phyloP scores from a whole-genome alignment of 2,797 vertebrate species.

The Atherinosoma microstoma region DNA sequence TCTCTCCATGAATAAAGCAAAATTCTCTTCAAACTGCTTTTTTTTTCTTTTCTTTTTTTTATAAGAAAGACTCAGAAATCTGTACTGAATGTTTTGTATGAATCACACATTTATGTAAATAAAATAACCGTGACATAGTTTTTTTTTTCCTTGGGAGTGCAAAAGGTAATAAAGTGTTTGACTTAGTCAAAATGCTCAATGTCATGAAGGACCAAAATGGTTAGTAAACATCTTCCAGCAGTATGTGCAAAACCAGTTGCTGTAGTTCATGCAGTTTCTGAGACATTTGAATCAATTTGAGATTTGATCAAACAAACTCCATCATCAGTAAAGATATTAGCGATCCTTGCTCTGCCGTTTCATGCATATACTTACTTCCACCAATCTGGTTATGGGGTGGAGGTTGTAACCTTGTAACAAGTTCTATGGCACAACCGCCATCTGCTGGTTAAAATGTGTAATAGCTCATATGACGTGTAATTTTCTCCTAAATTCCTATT shows the following conservation, averaged over 20 bases:
- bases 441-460: conserved; percentile 3
- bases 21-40: conserved; percentile 80
- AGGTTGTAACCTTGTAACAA: conserved; percentile 13
- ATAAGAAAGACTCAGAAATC: background rate
- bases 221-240: background rate
- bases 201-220: background rate
- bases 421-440: conserved; percentile 5
- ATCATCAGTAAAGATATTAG: background rate
- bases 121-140: background rate
- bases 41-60: conserved; percentile 13
- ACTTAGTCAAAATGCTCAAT: background rate
- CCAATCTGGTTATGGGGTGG: background rate
- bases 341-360: background rate
- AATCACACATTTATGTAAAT: background rate
- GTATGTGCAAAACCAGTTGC: background rate
- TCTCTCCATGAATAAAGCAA: conserved; percentile 86
- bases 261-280: background rate
- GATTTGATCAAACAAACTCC: background rate
- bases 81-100: background rate
- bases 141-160: background rate
- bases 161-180: background rate
- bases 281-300: background rate
- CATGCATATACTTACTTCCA: background rate
- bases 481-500: too few relatives aligned
- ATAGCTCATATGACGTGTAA: conserved; percentile 23